Conservation (phyloP, 2,888 invertebrate species). For the Chouioia cunea region DNA sequence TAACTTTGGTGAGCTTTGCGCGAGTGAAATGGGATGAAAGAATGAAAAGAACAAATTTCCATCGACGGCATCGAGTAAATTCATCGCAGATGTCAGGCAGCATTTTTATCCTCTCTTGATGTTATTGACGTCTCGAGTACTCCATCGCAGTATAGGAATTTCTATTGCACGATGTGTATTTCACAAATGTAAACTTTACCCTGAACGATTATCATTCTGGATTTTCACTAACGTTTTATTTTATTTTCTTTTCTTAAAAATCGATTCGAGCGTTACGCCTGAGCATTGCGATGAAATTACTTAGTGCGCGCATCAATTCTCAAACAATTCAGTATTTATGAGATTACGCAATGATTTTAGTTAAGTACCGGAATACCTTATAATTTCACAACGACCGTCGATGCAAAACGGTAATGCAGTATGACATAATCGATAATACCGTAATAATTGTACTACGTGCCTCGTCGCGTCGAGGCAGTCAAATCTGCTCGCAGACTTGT, state of each 20-base stretch:
- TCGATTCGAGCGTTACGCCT: not conserved
- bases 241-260: not conserved
- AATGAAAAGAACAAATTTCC: constrained; percentile 4
- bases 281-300: constrained; percentile 33
- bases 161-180: constrained; percentile 17
- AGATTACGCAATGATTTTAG: constrained; percentile 36
- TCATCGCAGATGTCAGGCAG: constrained; percentile 23
- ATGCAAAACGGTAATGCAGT: constrained; percentile 28
- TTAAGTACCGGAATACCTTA: constrained; percentile 13
- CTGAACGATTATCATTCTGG: constrained; percentile 18
- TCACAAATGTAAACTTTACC: constrained; percentile 7
- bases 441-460: constrained; percentile 23
- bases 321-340: constrained; percentile 43
- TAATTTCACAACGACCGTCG: constrained; percentile 23
- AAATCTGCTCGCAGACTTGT: constrained; percentile 32
- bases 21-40: constrained; percentile 16
- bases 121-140: not conserved
- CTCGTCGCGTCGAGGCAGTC: constrained; percentile 21
- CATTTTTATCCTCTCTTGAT: not conserved
- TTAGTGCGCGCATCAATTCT: constrained; percentile 34
- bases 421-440: constrained; percentile 20
- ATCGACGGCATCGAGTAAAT: constrained; percentile 32
- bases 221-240: constrained; percentile 5
- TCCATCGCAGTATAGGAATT: not conserved
- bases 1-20: not conserved